Evolutionary conservation across 1,140 invertebrate genomes (phyloP).

Genomic region (Ips nitidus): DNA sequence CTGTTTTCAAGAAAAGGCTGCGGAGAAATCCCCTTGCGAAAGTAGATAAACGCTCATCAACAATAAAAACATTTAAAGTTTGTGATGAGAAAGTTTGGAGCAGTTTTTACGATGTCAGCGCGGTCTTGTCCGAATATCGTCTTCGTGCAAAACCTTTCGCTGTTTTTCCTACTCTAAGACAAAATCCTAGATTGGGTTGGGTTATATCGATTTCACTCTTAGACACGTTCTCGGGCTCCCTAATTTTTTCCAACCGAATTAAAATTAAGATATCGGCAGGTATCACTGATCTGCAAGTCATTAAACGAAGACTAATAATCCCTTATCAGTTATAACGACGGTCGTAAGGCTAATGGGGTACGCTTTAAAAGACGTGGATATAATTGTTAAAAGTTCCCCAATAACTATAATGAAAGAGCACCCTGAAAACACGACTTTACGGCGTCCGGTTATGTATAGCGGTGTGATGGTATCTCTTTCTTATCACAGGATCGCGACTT

Average conservation of each 20-base stretch:
- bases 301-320: slow-evolving; percentile 7
- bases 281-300: background rate
- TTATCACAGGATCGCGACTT: slow-evolving; percentile 30
- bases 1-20: slow-evolving; percentile 33
- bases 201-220: slow-evolving; percentile 36
- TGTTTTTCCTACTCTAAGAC: slow-evolving; percentile 39
- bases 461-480: slow-evolving; percentile 29
- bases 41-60: slow-evolving; percentile 46
- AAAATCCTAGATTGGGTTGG: slow-evolving; percentile 17
- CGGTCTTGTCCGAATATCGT: slow-evolving; percentile 34
- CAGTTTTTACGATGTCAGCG: slow-evolving; percentile 40
- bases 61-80: slow-evolving; percentile 46
- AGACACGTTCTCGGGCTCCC: slow-evolving; percentile 5
- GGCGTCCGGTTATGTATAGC: slow-evolving; percentile 36
- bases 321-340: slow-evolving; percentile 20
- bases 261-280: background rate
- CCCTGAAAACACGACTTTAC: slow-evolving; percentile 33
- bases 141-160: slow-evolving; percentile 35
- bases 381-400: slow-evolving; percentile 35
- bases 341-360: slow-evolving; percentile 25
- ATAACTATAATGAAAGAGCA: slow-evolving; percentile 29
- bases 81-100: slow-evolving; percentile 40
- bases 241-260: background rate
- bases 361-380: slow-evolving; percentile 26
- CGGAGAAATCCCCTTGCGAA: slow-evolving; percentile 37